These are phyloP conservation scores for Atrina japonica DNA, from an alignment of 2,888 invertebrate genomes.

Conservation along the genomic window DNA sequence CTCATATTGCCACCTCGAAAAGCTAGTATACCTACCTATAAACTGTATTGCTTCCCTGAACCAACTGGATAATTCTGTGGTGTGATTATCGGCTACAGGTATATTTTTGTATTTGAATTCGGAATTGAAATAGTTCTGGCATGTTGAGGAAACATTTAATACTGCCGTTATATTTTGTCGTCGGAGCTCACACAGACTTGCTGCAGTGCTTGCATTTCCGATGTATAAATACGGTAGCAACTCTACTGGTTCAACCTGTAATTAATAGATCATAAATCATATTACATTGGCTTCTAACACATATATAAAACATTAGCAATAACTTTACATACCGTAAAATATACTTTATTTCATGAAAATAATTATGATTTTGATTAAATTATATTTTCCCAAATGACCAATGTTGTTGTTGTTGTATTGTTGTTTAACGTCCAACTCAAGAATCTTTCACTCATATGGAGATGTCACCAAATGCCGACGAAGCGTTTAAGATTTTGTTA, in stretches of 20 bases:
- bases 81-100: conserved; percentile 79
- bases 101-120: conserved; percentile 79
- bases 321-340: background rate
- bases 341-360: no score
- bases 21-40: conserved; percentile 78
- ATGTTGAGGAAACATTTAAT: conserved; percentile 78
- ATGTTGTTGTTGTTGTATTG: no score
- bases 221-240: conserved; percentile 75
- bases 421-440: no score
- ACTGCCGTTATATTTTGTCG: conserved; percentile 79
- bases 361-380: no score
- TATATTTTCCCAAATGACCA: no score
- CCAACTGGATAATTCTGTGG: conserved; percentile 77
- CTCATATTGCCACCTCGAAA: no score
- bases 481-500: no score
- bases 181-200: conserved; percentile 60
- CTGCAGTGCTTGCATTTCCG: conserved; percentile 72
- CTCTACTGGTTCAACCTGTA: conserved; percentile 73
- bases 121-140: conserved; percentile 59
- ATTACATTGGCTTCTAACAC: no score
- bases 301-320: conserved; percentile 1
- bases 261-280: conserved; percentile 2
- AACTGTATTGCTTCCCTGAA: conserved; percentile 80
- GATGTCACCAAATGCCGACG: no score
- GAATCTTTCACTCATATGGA: no score